Conservation (phyloP, 2,888 invertebrate species). For the Xestoiulus laeticollis region DNA sequence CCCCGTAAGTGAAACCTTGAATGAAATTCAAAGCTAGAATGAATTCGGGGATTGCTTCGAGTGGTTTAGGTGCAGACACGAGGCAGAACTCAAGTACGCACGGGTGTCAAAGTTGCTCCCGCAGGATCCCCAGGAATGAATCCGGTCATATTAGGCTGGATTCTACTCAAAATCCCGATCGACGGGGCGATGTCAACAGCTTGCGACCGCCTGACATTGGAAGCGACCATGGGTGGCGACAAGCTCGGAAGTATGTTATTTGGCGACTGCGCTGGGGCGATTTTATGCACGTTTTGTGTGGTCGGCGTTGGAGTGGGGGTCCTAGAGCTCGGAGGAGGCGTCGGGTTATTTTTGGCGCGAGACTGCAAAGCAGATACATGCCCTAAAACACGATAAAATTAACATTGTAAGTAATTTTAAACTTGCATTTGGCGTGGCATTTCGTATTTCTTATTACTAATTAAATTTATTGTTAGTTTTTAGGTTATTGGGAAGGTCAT, state of each 20-base stretch:
- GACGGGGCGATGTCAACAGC: neutral
- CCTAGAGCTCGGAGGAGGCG: constrained; percentile 46
- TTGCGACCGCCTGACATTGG: constrained; percentile 3
- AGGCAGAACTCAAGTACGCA: neutral
- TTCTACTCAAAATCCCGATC: constrained; percentile 48
- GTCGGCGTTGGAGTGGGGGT: constrained; percentile 29
- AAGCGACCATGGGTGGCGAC: neutral
- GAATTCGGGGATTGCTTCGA: neutral
- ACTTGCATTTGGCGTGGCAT: neutral
- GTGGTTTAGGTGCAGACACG: neutral
- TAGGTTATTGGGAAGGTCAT: neutral
- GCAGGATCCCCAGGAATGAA: constrained; percentile 25
- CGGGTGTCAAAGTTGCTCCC: constrained; percentile 44
- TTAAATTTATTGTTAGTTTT: neutral
- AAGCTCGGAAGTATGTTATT: constrained; percentile 22
- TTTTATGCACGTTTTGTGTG: neutral
- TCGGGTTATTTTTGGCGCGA: constrained; percentile 48
- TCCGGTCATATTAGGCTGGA: constrained; percentile 48
- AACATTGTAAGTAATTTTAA: too few species aligned
- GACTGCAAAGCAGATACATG: neutral
- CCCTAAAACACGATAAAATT: neutral
- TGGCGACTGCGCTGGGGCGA: neutral
- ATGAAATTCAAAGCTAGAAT: neutral
- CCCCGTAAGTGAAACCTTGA: constrained; percentile 79
- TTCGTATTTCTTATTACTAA: neutral